Evolutionary conservation across 2,888 invertebrate genomes (phyloP), one percentile per base, ranked within the genome.

Genomic region (Dryocosmus kuriphilus): DNA sequence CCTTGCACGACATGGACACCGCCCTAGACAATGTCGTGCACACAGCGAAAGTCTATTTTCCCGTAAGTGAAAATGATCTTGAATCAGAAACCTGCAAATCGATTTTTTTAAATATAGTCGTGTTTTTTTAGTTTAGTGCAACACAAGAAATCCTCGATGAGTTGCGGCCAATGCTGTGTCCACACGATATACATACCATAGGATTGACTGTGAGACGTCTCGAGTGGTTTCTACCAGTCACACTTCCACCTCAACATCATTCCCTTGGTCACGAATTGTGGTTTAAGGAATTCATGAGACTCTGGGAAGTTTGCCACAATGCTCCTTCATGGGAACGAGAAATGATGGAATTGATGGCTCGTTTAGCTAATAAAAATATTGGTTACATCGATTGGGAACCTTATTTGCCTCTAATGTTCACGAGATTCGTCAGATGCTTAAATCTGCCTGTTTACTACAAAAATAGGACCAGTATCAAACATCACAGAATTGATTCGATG

Each of bases 321-420:
- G 93, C 94, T 2, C 94, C 94, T 3, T 91, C 92, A 41, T 96
- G 96, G 93, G 95, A 95, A 92, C 92, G 92, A 85, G 94, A 94
- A 80, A 92, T 96, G 87, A 94, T 97, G 92, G 93, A 93, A 87
- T 92, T 98, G 65, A 95, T 98, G 91, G 93, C 97, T 0, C 93
- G 95, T 65, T 92, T 97, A 65, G 95, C 97, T 0, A 93, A 93
- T 84, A 93, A 94, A 84, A 97, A 96, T 90, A 95, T 96, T 75
- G 98, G 98, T 0, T 94, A 95, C 75, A 95, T 98, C 62, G 95
- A 98, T 90, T 98, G 98, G 98, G 95, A 95, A 80, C 96, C 96
- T 0, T 94, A 97, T 88, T 93, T 97, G 75, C 95, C 97, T 0
- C 92, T 94, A 77, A 95, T 97, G 94, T 96, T 96, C 87, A 94